phyloP scores from a whole-genome alignment of 1,140 invertebrate genomes.

The Euschistus heros region DNA sequence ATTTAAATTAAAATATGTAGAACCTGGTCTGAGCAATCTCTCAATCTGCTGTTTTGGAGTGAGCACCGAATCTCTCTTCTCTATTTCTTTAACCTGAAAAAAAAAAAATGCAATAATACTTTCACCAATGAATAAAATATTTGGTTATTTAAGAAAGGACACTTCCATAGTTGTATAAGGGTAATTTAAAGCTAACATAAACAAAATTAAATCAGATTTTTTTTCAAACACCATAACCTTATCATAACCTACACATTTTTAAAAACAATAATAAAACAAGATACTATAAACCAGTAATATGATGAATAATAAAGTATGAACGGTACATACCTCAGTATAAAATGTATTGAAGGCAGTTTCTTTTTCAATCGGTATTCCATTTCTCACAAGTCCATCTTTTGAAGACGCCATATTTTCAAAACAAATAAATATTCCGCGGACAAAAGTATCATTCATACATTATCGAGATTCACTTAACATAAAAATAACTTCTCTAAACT shows the following conservation, averaged over 20 bases:
- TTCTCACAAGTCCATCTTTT: not conserved
- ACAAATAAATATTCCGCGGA: not conserved
- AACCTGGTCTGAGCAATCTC: slow-evolving; percentile 78
- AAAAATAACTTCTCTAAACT: too few relatives aligned
- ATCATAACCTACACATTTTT: not conserved
- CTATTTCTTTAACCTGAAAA: slow-evolving; percentile 84
- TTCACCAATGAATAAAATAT: not conserved
- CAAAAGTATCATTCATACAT: not conserved
- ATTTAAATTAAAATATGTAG: slow-evolving; percentile 93
- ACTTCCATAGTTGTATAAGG: not conserved
- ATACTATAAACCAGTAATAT: not conserved
- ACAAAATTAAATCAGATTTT: not conserved
- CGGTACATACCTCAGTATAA: slow-evolving; percentile 30
- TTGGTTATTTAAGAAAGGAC: not conserved
- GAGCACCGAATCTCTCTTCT: slow-evolving; percentile 79
- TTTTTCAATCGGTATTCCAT: slow-evolving; percentile 26
- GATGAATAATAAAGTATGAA: not conserved
- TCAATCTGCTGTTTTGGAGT: slow-evolving; percentile 94
- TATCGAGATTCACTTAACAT: too few relatives aligned
- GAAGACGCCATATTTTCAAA: slow-evolving; percentile 23
- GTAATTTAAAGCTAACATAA: not conserved
- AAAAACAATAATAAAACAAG: not conserved
- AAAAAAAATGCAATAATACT: not conserved
- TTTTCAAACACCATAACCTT: not conserved
- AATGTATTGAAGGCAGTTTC: slow-evolving; percentile 32